phyloP scores from a whole-genome alignment of 2,888 invertebrate genomes.

The Aspidapion aeneum region DNA sequence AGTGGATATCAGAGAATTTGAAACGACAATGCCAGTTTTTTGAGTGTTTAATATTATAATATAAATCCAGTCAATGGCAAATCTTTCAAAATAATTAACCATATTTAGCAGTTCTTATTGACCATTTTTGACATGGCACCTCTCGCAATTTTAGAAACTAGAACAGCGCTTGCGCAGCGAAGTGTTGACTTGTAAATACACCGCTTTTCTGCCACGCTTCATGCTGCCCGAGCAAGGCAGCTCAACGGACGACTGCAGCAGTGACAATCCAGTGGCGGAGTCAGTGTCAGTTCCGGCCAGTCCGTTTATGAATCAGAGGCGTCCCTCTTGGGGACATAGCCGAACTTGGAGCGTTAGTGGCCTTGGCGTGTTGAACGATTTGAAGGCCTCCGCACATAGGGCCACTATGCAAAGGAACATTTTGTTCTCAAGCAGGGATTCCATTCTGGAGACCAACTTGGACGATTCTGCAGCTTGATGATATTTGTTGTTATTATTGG shows the following conservation, averaged over 20 bases:
- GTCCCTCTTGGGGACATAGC: slow-evolving; percentile 42
- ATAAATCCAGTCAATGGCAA: too few relatives aligned
- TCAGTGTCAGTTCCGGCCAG: slow-evolving; percentile 23
- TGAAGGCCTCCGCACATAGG: slow-evolving; percentile 16
- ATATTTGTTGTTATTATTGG: neutral
- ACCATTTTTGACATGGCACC: neutral
- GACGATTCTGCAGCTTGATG: slow-evolving; percentile 38
- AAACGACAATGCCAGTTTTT: slow-evolving; percentile 44
- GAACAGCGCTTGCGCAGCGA: slow-evolving; percentile 51
- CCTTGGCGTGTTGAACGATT: slow-evolving; percentile 17
- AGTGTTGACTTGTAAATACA: slow-evolving; percentile 48
- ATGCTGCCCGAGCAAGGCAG: slow-evolving; percentile 32
- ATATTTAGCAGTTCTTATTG: too few relatives aligned
- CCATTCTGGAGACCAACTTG: too few relatives aligned
- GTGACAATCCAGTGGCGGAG: slow-evolving; percentile 6
- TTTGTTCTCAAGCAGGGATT: neutral
- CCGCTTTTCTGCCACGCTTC: slow-evolving; percentile 39
- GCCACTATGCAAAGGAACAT: slow-evolving; percentile 20
- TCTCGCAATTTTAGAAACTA: slow-evolving; percentile 49
- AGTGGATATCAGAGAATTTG: slow-evolving; percentile 42
- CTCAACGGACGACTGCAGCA: slow-evolving; percentile 28
- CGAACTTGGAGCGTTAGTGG: slow-evolving; percentile 45
- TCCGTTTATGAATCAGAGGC: slow-evolving; percentile 20
- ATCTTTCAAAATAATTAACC: too few relatives aligned
- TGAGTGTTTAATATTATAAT: too few relatives aligned